Evolutionary conservation across 2,888 invertebrate genomes (phyloP).

Genomic region (Elysia crispata): DNA sequence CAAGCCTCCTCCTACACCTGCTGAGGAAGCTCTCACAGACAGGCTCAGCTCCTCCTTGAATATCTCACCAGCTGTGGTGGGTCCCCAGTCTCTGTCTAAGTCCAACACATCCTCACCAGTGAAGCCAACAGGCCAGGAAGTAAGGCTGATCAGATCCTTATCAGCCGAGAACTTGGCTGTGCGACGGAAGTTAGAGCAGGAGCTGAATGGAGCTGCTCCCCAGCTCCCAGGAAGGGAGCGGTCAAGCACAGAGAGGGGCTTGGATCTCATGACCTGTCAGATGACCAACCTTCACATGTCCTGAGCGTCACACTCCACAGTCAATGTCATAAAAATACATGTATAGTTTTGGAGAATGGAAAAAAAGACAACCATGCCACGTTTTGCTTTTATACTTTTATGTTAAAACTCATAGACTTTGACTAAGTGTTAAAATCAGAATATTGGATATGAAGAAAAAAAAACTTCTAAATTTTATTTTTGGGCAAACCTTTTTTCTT

Average conservation of each 20-base stretch:
- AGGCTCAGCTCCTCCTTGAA: background rate
- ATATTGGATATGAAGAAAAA: too few relatives aligned
- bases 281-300: constrained; percentile 48
- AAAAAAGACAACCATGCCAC: too few relatives aligned
- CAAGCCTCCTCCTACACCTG: background rate
- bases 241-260: constrained; percentile 19
- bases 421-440: too few relatives aligned
- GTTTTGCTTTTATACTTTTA: too few relatives aligned
- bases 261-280: constrained; percentile 45
- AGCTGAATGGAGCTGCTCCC: constrained; percentile 7
- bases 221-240: background rate
- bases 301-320: constrained; percentile 19
- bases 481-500: too few relatives aligned
- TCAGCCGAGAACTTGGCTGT: constrained; percentile 39
- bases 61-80: background rate
- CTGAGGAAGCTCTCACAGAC: background rate
- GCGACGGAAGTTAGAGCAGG: constrained; percentile 22
- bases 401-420: too few relatives aligned
- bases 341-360: too few relatives aligned
- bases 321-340: too few relatives aligned
- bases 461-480: too few relatives aligned
- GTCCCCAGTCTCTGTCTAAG: constrained; percentile 25
- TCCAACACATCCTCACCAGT: constrained; percentile 42
- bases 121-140: constrained; percentile 17
- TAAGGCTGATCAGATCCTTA: constrained; percentile 19